Evolutionary conservation across 2,888 invertebrate species (phyloP).

Genomic region (Nomada ferruginata): DNA sequence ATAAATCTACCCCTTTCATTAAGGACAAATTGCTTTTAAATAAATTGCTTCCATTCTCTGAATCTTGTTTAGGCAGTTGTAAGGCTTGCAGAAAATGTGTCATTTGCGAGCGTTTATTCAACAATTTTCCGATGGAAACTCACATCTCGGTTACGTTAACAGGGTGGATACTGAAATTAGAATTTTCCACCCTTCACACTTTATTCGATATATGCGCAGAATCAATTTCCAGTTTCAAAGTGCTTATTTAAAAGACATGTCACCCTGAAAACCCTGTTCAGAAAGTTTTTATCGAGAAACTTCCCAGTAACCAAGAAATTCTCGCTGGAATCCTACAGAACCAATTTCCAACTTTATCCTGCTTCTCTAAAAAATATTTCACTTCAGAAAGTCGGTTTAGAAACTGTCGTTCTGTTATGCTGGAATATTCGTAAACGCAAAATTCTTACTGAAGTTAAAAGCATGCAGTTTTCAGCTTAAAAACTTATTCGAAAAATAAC

Average conservation of each 20-base stretch:
- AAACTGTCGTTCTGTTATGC: too few species aligned
- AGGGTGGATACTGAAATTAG: background rate
- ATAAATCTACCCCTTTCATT: background rate
- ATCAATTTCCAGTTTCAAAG: constrained; percentile 7
- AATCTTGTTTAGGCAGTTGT: background rate
- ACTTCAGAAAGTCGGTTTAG: background rate
- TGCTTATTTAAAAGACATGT: constrained; percentile 2
- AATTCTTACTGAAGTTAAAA: too few species aligned
- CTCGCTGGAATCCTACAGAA: constrained; percentile 4
- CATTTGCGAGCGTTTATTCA: background rate
- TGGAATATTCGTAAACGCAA: too few species aligned
- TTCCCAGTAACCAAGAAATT: constrained; percentile 34
- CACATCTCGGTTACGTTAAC: background rate
- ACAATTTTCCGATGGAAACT: background rate
- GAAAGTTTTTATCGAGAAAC: constrained; percentile 27
- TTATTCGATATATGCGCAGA: background rate
- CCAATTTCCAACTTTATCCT: constrained; percentile 21
- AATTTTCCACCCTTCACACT: background rate
- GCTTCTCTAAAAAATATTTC: constrained; percentile 1
- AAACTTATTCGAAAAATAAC: too few species aligned
- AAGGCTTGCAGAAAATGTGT: background rate
- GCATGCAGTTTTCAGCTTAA: too few species aligned
- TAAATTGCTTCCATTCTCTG: background rate
- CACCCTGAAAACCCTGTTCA: constrained; percentile 10
- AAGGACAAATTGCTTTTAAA: background rate